Conservation (phyloP, 2,113 vertebrate species). For the Indicator maculatus region DNA sequence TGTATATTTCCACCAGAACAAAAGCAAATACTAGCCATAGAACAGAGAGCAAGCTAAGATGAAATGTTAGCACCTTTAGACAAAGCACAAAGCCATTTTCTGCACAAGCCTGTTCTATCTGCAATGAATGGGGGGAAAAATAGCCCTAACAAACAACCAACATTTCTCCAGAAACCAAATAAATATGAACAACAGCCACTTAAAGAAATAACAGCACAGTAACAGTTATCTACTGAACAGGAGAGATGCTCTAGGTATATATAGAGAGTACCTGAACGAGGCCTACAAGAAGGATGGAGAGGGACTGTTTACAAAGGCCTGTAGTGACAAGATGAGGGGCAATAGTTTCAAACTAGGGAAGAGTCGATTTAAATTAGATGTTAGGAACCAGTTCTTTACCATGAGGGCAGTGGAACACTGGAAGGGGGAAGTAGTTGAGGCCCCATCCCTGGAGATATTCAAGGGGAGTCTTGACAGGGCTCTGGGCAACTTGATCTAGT, state of each 20-base stretch:
- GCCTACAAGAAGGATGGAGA: too few relatives aligned
- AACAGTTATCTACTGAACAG: background rate
- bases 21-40: background rate
- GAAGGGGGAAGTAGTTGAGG: too few relatives aligned
- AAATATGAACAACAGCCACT: background rate
- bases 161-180: background rate
- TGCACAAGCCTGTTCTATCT: background rate
- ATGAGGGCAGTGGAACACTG: too few relatives aligned
- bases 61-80: background rate
- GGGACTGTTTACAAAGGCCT: too few relatives aligned
- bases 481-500: too few relatives aligned
- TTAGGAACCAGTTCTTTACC: too few relatives aligned
- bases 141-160: background rate
- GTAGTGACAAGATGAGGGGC: too few relatives aligned
- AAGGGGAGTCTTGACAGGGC: too few relatives aligned
- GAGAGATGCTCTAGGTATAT: background rate
- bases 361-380: too few relatives aligned
- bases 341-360: too few relatives aligned
- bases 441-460: too few relatives aligned
- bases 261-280: background rate
- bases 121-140: background rate
- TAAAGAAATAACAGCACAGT: background rate
- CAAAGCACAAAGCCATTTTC: background rate
- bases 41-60: background rate
- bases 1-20: background rate